Evolutionary conservation across 1,140 invertebrate genomes (phyloP).

Genomic region (Coptotermes formosanus): DNA sequence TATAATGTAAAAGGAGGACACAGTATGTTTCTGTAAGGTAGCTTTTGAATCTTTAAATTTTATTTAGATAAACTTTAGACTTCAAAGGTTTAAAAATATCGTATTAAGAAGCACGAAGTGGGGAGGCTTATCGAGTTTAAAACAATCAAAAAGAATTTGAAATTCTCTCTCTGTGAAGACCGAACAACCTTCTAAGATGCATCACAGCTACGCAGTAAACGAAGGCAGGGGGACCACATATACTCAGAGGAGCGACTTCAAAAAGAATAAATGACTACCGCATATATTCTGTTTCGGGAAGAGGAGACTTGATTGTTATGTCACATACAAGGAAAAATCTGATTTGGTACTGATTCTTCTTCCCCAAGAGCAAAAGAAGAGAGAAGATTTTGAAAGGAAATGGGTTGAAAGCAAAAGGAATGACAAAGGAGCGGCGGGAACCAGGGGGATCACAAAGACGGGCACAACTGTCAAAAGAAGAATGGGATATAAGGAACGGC

Average conservation of each 20-base stretch:
- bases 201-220: neutral
- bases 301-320: neutral
- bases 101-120: too few relatives aligned
- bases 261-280: neutral
- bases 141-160: too few relatives aligned
- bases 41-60: too few relatives aligned
- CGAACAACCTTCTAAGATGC: neutral
- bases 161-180: too few relatives aligned
- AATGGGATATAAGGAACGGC: neutral
- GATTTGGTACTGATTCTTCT: constrained; percentile 12
- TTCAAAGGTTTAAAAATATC: too few relatives aligned
- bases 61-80: too few relatives aligned
- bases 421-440: neutral
- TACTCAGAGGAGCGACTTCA: neutral
- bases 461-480: neutral
- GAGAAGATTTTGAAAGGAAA: constrained; percentile 2
- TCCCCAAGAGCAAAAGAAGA: neutral
- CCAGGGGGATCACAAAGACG: neutral
- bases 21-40: too few relatives aligned
- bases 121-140: too few relatives aligned
- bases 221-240: neutral
- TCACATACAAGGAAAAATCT: constrained; percentile 19
- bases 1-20: too few relatives aligned
- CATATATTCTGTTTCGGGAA: neutral
- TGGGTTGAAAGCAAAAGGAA: neutral